Evolutionary conservation across 2,797 vertebrate genomes (phyloP), one percentile per base, ranked within the genome.

Genomic region (Loriculus beryllinus): DNA sequence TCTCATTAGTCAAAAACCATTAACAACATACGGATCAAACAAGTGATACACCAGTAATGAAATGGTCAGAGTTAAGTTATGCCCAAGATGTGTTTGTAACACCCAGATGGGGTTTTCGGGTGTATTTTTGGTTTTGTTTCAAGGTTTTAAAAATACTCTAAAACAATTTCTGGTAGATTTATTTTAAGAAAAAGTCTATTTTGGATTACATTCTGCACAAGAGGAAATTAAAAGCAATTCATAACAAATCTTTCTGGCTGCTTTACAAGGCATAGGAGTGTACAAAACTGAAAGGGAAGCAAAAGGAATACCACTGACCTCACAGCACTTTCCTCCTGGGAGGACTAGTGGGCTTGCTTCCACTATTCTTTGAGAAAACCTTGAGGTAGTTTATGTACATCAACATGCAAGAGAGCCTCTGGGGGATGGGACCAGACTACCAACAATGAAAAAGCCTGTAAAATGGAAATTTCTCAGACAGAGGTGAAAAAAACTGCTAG

Each of bases 291-390:
- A 69, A 93, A 83, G 47, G 80, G 82, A 95, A 93, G 48, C 64
- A 71, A 64, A 89, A 82, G 56, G 56, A 85, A 86, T 85, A 81
- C 5, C 18, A 87, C 33, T 92, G 91, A 91, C 87, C 69, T 92
- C 87, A 93, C 75, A 49, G 35, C 18, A 12, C 54, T 83, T 90
- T 65, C 52, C 94, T 91, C 87, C 76, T 91, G 94, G 91, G 91
- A 95, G 62, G 22, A 62, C 82, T 29, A 75, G 49, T 72, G 72
- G 82, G 79, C 91, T 89, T 90, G 72, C 57, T 94, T 96, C 87
- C 95, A 95, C 92, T 94, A 83, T 91, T 93, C 87, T 95, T 93
- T 68, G 85, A 72, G 42, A 90, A 75, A 89, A 68, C 72, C 65
- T 86, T 91, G 65, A 75, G 52, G 62, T 68, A 69, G 39, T 78